Base-by-base conservation (phyloP, 2,888 invertebrate genomes). In the Lasioglossum zephyrum region DNA sequence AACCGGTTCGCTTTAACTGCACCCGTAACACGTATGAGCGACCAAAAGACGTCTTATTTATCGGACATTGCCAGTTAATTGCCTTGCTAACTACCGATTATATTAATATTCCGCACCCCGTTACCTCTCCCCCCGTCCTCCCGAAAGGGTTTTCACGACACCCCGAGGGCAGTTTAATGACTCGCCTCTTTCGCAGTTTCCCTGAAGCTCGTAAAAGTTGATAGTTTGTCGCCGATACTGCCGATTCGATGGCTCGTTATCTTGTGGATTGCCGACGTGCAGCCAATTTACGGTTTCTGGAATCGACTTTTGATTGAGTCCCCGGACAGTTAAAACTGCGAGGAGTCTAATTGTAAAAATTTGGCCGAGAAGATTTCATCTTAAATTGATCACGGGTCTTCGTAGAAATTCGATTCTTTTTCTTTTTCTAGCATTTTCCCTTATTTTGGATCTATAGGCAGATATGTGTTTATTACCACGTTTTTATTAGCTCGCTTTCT, bases 1-100 rank as follows among this genome's bases (percentile, higher is more conserved):
- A 85, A 88, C 89, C 87, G 88, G 88, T 88, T 87, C 81, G 31
- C 81, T 26, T 83, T 85, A 81, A 88, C 79, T 78, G 77, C 81
- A 36, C 47, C 39, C 63, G 81, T 60, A 73, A 80, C 81, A 76
- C 73, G 80, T 70, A 80, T 79, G 57, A 73, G 22, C 47, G 73
- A 6, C 22, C 47, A 57, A 60, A 81, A 36, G 80, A 88, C 85
- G 77, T 87, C 87, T 88, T 85, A 87, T 81, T 88, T 85, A 87
- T 85, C 88, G 83, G 82, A 69, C 83, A 81, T 72, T 70, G 76
- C 72, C 77, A 77, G 75, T 81, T 87, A 85, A 88, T 87, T 85
- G 82, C 77, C n/a, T n/a, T n/a, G 75, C 26, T 82, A 80, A 76
- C 77, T 77, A 73, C 70, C 74, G 81, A 87, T 87, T 75, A 87